Conservation (phyloP, 2,113 vertebrate species). For the Setophaga petechia region DNA sequence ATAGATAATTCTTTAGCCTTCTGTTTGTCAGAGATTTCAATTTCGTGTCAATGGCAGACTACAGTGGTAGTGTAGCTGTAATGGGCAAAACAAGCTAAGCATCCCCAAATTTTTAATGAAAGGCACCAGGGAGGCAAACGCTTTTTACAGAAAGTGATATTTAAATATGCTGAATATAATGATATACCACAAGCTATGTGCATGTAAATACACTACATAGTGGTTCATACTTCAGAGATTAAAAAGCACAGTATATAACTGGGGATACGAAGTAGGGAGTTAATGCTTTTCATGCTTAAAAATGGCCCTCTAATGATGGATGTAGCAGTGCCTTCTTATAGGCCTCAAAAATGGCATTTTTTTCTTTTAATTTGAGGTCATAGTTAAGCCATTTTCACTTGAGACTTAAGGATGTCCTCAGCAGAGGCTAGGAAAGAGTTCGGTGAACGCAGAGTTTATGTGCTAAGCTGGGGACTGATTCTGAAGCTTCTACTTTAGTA, state of each 20-base stretch:
- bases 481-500: background rate
- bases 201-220: background rate
- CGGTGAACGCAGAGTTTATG: background rate
- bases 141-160: background rate
- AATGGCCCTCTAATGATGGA: background rate
- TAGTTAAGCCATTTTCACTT: background rate
- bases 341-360: background rate
- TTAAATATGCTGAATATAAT: background rate
- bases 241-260: background rate
- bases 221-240: background rate
- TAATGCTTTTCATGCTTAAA: background rate
- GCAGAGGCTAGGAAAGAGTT: background rate
- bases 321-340: background rate
- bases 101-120: background rate
- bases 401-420: background rate
- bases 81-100: background rate
- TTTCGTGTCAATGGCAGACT: background rate
- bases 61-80: background rate
- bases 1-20: background rate
- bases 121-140: background rate
- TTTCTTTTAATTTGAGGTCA: background rate
- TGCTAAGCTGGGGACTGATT: background rate
- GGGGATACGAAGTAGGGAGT: background rate
- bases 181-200: fast-evolving
- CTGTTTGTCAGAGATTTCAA: background rate